phyloP scores from a whole-genome alignment of 2,888 invertebrate genomes.

The Coenonympha arcania region DNA sequence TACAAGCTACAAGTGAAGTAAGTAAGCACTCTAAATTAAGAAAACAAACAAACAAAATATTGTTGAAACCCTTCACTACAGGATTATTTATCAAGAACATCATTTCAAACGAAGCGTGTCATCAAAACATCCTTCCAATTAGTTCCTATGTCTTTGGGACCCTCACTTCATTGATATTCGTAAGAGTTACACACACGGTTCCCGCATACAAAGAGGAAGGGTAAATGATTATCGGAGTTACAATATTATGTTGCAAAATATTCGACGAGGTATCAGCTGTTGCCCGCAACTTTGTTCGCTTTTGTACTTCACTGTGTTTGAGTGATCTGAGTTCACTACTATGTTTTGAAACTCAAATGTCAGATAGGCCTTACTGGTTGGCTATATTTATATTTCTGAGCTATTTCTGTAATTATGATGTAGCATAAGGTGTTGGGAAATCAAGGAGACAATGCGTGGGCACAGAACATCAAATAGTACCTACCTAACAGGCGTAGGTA shows the following conservation, averaged over 20 bases:
- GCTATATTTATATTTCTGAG: no score
- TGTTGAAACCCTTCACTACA: background rate
- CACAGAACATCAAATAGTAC: no score
- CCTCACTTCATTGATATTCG: slow-evolving; percentile 17
- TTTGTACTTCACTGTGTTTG: no score
- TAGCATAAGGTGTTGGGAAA: no score
- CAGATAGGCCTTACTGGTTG: no score
- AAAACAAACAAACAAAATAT: background rate
- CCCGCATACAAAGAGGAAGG: background rate
- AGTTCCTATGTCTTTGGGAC: slow-evolving; percentile 6
- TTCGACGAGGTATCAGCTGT: no score
- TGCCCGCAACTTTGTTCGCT: no score
- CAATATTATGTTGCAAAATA: background rate
- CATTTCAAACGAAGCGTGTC: slow-evolving; percentile 6
- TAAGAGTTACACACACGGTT: background rate
- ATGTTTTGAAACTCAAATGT: no score
- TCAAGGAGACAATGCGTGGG: no score
- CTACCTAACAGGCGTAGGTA: no score
- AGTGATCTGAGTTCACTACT: no score
- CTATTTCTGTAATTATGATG: no score
- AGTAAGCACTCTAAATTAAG: background rate
- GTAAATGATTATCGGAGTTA: slow-evolving; percentile 6
- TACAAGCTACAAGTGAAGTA: background rate
- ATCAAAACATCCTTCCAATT: slow-evolving; percentile 18
- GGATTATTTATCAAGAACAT: slow-evolving; percentile 3